These are phyloP conservation scores for Tenthredo notha DNA, from an alignment of 2,888 invertebrate genomes.

Conservation along the genomic window DNA sequence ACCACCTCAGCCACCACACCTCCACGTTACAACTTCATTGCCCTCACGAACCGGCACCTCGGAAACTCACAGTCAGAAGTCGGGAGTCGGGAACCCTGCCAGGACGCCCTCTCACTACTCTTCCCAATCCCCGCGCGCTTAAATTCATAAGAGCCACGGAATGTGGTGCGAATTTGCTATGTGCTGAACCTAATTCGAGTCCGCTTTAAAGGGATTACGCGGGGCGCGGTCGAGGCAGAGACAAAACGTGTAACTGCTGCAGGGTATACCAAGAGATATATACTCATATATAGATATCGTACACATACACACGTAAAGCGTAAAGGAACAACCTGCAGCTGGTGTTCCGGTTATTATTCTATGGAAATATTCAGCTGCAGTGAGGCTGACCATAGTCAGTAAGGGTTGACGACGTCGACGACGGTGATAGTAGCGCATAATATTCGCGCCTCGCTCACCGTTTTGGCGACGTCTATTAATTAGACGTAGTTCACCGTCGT, in stretches of 20 bases:
- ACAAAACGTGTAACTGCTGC: constrained; percentile 8
- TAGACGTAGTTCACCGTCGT: constrained; percentile 56
- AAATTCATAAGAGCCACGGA: constrained; percentile 73
- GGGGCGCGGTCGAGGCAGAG: constrained; percentile 59
- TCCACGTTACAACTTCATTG: constrained; percentile 65
- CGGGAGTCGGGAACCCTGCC: constrained; percentile 54
- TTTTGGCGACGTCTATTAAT: constrained; percentile 52
- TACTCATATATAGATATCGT: neutral
- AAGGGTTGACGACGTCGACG: neutral
- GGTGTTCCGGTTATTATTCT: neutral
- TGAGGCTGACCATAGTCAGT: neutral
- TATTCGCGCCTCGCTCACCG: constrained; percentile 46
- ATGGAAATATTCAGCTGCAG: neutral
- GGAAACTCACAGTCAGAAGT: constrained; percentile 54
- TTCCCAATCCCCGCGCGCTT: constrained; percentile 61
- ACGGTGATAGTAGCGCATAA: constrained; percentile 33
- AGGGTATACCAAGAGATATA: neutral
- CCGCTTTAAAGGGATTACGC: constrained; percentile 72
- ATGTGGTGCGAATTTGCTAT: constrained; percentile 74
- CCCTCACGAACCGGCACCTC: constrained; percentile 52
- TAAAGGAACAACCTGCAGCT: constrained; percentile 4
- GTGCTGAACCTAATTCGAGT: constrained; percentile 71
- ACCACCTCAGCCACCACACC: constrained; percentile 56
- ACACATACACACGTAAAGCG: neutral
- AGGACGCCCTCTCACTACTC: constrained; percentile 54